Conservation (phyloP, 1,140 invertebrate species). For the Vanessa atalanta region DNA sequence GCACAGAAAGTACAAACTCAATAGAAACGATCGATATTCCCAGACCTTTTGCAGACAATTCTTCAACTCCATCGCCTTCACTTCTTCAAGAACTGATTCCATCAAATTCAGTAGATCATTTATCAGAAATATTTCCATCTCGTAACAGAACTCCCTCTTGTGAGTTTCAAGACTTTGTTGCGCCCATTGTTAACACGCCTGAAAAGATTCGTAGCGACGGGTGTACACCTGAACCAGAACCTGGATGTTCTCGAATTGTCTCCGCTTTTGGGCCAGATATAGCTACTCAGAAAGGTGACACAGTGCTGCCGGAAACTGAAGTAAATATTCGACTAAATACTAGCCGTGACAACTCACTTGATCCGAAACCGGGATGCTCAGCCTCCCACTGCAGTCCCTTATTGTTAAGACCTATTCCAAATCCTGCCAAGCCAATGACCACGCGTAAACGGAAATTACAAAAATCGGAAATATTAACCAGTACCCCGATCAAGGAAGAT, state of each 20-base stretch:
- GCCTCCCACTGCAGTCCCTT: conserved; percentile 35
- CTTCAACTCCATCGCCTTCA: conserved; percentile 37
- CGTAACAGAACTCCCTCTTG: conserved; percentile 35
- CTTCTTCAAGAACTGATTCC: conserved; percentile 16
- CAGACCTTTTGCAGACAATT: no score
- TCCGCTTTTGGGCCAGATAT: conserved; percentile 41
- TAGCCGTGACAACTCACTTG: conserved; percentile 16
- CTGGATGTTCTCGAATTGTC: conserved; percentile 43
- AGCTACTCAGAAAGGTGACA: conserved; percentile 42
- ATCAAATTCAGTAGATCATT: conserved; percentile 46
- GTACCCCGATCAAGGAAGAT: conserved; percentile 33
- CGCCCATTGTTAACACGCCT: conserved; percentile 42
- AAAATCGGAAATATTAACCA: neutral
- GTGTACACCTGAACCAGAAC: conserved; percentile 12
- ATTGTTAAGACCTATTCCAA: conserved; percentile 8
- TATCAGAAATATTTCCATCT: conserved; percentile 45
- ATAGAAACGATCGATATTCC: conserved; percentile 52
- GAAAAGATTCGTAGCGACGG: conserved; percentile 38
- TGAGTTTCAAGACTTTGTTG: conserved; percentile 41
- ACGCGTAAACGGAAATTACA: neutral
- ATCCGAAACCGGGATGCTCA: conserved; percentile 16
- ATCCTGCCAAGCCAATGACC: neutral
- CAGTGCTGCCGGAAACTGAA: conserved; percentile 31
- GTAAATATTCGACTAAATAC: conserved; percentile 19
- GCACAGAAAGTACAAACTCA: conserved; percentile 33